These are phyloP conservation scores for Physocephala rufipes DNA, from an alignment of 2,888 invertebrate species.

Conservation along the genomic window DNA sequence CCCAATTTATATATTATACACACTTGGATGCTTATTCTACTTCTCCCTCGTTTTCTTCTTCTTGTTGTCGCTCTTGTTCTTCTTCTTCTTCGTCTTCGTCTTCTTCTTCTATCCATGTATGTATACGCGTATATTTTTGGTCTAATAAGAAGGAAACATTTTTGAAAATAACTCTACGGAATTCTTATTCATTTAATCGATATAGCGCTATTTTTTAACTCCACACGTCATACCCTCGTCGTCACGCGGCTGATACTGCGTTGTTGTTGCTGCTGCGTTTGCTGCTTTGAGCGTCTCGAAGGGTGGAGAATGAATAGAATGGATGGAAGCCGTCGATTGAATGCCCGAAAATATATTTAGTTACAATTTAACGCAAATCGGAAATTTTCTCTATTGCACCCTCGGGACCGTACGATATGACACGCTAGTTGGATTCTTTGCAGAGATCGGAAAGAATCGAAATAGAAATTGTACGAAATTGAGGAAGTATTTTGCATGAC, in stretches of 20 bases:
- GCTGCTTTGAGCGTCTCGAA: not conserved
- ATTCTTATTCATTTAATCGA: conserved; percentile 44
- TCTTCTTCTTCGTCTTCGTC: not conserved
- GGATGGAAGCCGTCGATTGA: not conserved
- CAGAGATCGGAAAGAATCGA: not conserved
- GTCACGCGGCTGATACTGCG: too few relatives aligned
- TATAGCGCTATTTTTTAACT: conserved; percentile 40
- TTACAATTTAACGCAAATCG: conserved; percentile 59
- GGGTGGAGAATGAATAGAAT: not conserved
- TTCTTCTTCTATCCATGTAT: conserved; percentile 36
- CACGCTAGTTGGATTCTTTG: not conserved
- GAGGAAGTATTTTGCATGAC: too few relatives aligned
- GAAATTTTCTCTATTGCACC: conserved; percentile 53
- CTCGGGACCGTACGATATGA: conserved; percentile 52
- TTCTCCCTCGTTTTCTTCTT: not conserved
- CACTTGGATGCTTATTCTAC: not conserved
- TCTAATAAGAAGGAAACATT: conserved; percentile 38
- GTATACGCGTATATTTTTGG: conserved; percentile 42
- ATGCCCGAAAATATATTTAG: conserved; percentile 53
- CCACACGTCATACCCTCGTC: not conserved
- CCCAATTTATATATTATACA: not conserved
- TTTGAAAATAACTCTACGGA: conserved; percentile 26
- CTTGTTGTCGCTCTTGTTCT: not conserved
- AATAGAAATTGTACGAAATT: not conserved
- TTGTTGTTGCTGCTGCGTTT: too few relatives aligned